Evolutionary conservation across 1,140 invertebrate genomes (phyloP), one percentile per base, ranked within the genome.

Genomic region (Drosophila kikkawai): DNA sequence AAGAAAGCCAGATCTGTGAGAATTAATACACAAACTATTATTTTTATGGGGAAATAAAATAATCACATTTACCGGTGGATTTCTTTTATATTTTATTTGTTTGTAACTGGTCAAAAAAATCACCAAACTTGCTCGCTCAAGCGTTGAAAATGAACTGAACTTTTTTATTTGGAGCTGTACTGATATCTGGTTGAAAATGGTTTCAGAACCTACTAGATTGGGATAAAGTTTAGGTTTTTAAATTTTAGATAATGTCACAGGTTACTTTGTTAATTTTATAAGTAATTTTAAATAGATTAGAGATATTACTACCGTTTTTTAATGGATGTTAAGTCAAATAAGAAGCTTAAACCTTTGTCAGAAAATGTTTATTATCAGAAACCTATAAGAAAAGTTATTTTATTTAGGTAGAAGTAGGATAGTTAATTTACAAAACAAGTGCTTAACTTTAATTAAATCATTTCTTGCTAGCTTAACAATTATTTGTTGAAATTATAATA

Each of bases 1-100:
- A 37, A 9, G 13, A 53, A 50, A 42, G 53, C 70, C 70, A 73
- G 70, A 59, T 41, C 55, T 69, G 29, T 32, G 6, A 37, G 17
- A 9, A 19, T 39, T 55, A n/a, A 19, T 22, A 22, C 39, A n/a
- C 15, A 4, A 39, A 34, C 17, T 15, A 67, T 8, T 37, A 4
- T 13, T 8, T 26, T 7, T 37, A 0, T 9, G 0, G 4, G 1
- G 15, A 55, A 53, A 22, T 0, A 48, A 11, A n/a, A 32, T 1
- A 19, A 42, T 6, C 7, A 51, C 41, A 51, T 29, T 66, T 66
- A 66, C 64, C 64, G 64, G 15, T 17, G 17, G 15, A 19, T 66
- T 32, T 50, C 26, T 37, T 66, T 32, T 26, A 12, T 11, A 4
- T 47, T 39, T 41, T 13, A 26, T 39, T 32, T 55, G 11, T 44